Evolutionary conservation across 2,888 invertebrate species (phyloP), one percentile per base, ranked within the genome.

Genomic region (Melanotus villosus): DNA sequence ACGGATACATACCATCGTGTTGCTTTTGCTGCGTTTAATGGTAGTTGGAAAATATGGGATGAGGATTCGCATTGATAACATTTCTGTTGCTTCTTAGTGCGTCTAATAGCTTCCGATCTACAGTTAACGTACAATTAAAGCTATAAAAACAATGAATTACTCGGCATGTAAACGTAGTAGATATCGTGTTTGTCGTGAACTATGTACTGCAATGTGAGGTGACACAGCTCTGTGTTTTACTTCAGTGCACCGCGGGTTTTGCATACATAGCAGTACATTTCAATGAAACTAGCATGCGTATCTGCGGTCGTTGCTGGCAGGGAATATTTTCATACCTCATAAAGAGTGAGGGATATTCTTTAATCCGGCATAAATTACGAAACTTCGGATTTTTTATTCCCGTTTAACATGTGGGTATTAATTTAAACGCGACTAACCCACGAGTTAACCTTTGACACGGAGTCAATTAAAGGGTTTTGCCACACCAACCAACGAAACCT

Each of bases 371-470:
- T 41, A 41, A 41, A 41, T 41, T 41, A 26, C 26, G 4, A 26
- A 26, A 7, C 26, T 12, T 41, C 16, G 1, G 36, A 7, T 16
- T 41, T 41, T 47, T 47, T 21, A 47, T 47, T 47, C 26, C 47
- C 2, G 16, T 60, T 62, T 56, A 45, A 45, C 62, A 62, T 41
- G 56, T 62, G 45, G 43, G 43, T 52, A 68, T 54, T 60, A 66
- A 58, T 60, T 60, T 43, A 58, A 67, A 58, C 54, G 52, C 57
- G 45, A 57, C 45, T 57, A 57, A 63, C 70, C 54, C 70, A 70
- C 68, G 71, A 65, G 65, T 59, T 68, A 71, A 71, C 71, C 71
- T 68, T 41, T 47, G 71, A 71, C 71, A 60, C 38, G 23, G 45
- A 45, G 47, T 12, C 36, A 36, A 36, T 19, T 56, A 36, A 56